Conservation (phyloP, 2,888 invertebrate species). For the Dromius quadrimaculatus region DNA sequence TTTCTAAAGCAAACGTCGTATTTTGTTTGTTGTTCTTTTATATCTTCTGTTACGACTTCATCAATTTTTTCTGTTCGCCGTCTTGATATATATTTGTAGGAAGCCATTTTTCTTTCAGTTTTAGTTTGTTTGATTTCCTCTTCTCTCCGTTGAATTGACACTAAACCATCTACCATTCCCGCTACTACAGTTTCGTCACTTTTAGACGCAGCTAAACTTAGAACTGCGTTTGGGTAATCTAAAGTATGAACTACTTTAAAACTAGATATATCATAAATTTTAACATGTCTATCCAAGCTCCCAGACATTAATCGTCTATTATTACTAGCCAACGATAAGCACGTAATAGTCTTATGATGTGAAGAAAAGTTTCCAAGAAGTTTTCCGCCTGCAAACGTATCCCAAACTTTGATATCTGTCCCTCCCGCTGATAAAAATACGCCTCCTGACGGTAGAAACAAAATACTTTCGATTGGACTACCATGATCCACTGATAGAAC, state of each 20-base stretch:
- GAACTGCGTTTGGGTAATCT: slow-evolving; percentile 90
- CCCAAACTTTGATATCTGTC: slow-evolving; percentile 93
- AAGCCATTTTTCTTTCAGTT: slow-evolving; percentile 69
- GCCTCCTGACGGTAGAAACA: slow-evolving; percentile 91
- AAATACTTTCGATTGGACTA: slow-evolving; percentile 87
- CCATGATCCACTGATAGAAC: slow-evolving; percentile 86
- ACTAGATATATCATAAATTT: slow-evolving; percentile 88
- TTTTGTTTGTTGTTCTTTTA: slow-evolving; percentile 67
- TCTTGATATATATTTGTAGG: slow-evolving; percentile 64
- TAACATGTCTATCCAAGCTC: slow-evolving; percentile 93
- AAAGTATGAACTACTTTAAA: slow-evolving; percentile 91
- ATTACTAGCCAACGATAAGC: slow-evolving; percentile 83
- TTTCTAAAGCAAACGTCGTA: slow-evolving; percentile 81
- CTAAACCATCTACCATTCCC: slow-evolving; percentile 92
- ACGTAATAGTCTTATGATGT: slow-evolving; percentile 96
- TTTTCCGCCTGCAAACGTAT: slow-evolving; percentile 88
- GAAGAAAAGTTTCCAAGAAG: slow-evolving; percentile 86
- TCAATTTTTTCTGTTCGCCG: slow-evolving; percentile 66
- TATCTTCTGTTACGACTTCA: slow-evolving; percentile 67
- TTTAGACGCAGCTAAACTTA: slow-evolving; percentile 83
- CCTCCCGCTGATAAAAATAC: slow-evolving; percentile 93
- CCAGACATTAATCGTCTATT: slow-evolving; percentile 88
- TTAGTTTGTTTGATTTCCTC: slow-evolving; percentile 67
- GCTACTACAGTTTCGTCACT: slow-evolving; percentile 88
- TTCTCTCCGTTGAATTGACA: slow-evolving; percentile 86